Evolutionary conservation across 2,888 invertebrate species (phyloP).

Genomic region (Villa cingulata): DNA sequence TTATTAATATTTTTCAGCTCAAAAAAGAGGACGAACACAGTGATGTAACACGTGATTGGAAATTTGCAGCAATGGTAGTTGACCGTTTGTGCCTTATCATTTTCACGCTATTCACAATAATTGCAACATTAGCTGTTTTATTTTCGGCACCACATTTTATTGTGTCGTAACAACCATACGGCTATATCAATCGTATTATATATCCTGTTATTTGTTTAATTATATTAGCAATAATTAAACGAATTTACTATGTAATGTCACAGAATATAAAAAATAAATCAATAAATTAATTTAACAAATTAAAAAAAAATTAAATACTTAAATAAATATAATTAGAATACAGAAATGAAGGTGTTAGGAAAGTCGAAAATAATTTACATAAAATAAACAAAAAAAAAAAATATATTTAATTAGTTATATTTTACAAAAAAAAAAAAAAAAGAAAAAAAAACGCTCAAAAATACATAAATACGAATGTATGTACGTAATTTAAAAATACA

Average conservation of each 20-base stretch:
- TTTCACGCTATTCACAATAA: conserved; percentile 95
- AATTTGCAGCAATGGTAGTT: conserved; percentile 98
- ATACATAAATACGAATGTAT: too few relatives aligned
- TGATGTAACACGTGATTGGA: conserved; percentile 94
- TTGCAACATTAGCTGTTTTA: conserved; percentile 90
- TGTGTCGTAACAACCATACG: conserved; percentile 54
- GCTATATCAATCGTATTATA: conserved; percentile 9
- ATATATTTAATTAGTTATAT: too few relatives aligned
- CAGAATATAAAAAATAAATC: too few relatives aligned
- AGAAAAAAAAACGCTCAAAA: too few relatives aligned
- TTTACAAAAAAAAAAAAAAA: too few relatives aligned
- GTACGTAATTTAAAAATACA: too few relatives aligned
- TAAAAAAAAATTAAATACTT: too few relatives aligned
- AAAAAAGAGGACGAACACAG: conserved; percentile 87
- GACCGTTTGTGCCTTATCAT: conserved; percentile 99
- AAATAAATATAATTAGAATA: too few relatives aligned
- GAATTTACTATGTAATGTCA: conserved; percentile 7
- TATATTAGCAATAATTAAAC: conserved; percentile 13
- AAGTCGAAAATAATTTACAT: too few relatives aligned
- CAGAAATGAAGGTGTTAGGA: too few relatives aligned
- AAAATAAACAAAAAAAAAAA: too few relatives aligned
- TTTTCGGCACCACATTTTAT: conserved; percentile 92
- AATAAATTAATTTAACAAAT: too few relatives aligned
- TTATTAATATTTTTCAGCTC: conserved; percentile 41
- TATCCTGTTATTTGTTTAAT: conserved; percentile 14